Conservation (phyloP, 92 coral and sea anemone genomes). For the Epizoanthus fatuus region DNA sequence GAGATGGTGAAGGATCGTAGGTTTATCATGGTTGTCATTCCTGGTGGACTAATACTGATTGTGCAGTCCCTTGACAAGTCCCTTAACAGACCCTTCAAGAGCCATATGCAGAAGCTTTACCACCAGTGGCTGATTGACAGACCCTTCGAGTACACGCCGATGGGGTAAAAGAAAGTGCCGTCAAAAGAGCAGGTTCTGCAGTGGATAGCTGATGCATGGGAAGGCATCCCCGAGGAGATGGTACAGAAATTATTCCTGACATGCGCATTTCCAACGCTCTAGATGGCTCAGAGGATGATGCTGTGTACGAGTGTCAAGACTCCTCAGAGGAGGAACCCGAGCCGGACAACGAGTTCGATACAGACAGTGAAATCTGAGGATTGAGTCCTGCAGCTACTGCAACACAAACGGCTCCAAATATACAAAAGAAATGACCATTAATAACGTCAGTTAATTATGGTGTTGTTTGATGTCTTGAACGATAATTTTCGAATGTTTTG, state of each 20-base stretch:
- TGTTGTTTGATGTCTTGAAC: too few relatives aligned
- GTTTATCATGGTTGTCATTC: slow-evolving; percentile 21
- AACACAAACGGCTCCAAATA: slow-evolving; percentile 72
- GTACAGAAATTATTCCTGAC: too few relatives aligned
- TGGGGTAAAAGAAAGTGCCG: slow-evolving; percentile 27
- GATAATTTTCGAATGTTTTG: too few relatives aligned
- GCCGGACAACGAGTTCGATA: too few relatives aligned
- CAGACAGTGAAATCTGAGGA: too few relatives aligned
- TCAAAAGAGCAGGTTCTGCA: background rate
- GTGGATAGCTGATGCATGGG: background rate
- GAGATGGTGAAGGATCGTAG: background rate
- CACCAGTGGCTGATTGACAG: slow-evolving; percentile 44
- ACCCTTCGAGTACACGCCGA: slow-evolving; percentile 27
- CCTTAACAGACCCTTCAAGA: slow-evolving; percentile 34
- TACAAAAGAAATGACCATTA: slow-evolving; percentile 2
- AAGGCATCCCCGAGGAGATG: too few relatives aligned
- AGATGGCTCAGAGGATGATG: too few relatives aligned
- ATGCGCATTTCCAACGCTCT: too few relatives aligned
- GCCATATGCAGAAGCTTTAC: slow-evolving; percentile 7
- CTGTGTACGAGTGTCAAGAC: too few relatives aligned
- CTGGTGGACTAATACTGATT: slow-evolving; percentile 16
- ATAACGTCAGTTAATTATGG: too few relatives aligned
- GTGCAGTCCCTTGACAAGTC: slow-evolving; percentile 44
- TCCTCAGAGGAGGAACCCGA: too few relatives aligned
- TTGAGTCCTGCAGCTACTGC: too few relatives aligned